Evolutionary conservation across 1,140 invertebrate species (phyloP), one percentile per base, ranked within the genome.

Genomic region (Leptoteleia sp.): DNA sequence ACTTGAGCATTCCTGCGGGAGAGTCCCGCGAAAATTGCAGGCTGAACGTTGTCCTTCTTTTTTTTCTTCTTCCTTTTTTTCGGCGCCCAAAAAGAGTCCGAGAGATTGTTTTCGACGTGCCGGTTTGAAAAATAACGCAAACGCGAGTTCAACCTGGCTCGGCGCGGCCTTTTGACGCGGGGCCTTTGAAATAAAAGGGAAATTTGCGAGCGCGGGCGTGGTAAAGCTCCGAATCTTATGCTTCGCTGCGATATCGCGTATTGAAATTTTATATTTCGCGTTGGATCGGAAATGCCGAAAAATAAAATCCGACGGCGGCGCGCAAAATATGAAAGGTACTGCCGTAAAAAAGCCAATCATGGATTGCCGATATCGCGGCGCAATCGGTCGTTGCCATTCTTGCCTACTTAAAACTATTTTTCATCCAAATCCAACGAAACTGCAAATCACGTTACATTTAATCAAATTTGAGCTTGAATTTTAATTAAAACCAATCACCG

Each of bases 71-170:
- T 25, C 22, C 22, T 6, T 25, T 25, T 25, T 25, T 25, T 25
- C 22, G 6, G 3, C 22, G 22, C 12, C 47, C 16, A 27, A 35
- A 70, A 22, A 25, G 22, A 25, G 22, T 33, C 9, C 40, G 7
- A 22, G 55, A 37, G 15, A 61, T 71, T 61, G 54, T 71, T 52
- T 71, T 61, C 61, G 55, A 52, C 67, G 15, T 61, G 42, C 42
- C 57, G 29, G n/a, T n/a, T 45, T 48, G n/a, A 15, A 12, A 55
- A 47, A 65, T 52, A 38, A 12, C 11, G 33, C 43, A 4, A 47
- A 25, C 11, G 6, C 40, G 15, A 9, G 15, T 35, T 33, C 17
- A 4, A n/a, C n/a, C n/a, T n/a, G n/a, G n/a, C n/a, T n/a, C n/a
- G n/a, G n/a, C n/a, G n/a, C n/a, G n/a, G n/a, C n/a, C 25, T 11